phyloP scores from a whole-genome alignment of 2,797 vertebrate species.

The Muscicapa comitata region DNA sequence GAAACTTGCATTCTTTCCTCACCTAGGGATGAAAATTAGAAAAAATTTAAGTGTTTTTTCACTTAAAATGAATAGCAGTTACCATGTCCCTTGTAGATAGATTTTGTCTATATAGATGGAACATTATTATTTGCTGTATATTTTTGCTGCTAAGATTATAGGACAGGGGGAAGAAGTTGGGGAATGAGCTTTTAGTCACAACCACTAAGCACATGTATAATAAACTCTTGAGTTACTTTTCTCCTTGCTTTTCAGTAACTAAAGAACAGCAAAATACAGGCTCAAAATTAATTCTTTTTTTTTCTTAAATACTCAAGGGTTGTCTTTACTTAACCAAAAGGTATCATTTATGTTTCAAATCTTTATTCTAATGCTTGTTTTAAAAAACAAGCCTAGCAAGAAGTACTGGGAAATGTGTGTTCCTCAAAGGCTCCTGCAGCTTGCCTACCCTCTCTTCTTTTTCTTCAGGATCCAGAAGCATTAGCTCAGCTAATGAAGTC shows the following conservation, averaged over 20 bases:
- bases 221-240: not conserved
- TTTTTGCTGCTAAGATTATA: not conserved
- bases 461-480: slow-evolving; percentile 88
- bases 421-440: not conserved
- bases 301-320: accelerated
- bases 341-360: not conserved
- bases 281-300: not conserved
- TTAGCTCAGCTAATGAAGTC: slow-evolving; percentile 92
- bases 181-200: not conserved
- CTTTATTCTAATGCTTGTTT: not conserved
- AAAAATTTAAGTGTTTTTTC: not conserved
- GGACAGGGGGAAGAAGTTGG: not conserved
- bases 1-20: not conserved
- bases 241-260: not conserved
- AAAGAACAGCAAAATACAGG: not conserved
- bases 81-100: too few relatives aligned
- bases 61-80: not conserved
- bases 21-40: not conserved
- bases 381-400: not conserved
- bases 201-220: not conserved
- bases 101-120: not conserved
- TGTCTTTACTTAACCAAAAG: not conserved
- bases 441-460: not conserved
- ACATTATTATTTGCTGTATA: not conserved
- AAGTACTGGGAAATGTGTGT: not conserved